Conservation (phyloP, 2,797 vertebrate genomes). For the Myotis planiceps region DNA sequence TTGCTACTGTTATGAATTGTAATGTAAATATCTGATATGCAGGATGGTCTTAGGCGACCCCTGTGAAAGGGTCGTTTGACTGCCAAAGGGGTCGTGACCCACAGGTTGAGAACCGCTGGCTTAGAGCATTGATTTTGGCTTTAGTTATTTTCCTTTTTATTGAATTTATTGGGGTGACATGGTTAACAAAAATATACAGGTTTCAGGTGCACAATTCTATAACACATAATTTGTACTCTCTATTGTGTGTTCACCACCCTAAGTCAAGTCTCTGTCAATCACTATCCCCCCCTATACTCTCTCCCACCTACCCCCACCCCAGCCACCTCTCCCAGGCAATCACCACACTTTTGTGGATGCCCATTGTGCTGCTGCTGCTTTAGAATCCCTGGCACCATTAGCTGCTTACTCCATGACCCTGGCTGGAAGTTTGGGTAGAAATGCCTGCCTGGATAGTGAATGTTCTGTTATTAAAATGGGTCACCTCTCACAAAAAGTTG, state of each 20-base stretch:
- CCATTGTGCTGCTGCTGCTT: background rate
- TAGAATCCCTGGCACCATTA: background rate
- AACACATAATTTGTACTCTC: background rate
- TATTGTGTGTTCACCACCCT: background rate
- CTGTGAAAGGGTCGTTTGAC: no score
- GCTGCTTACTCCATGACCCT: background rate
- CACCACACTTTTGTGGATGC: background rate
- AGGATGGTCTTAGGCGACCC: no score
- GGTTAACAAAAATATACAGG: background rate
- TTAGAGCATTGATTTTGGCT: background rate
- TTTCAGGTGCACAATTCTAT: background rate
- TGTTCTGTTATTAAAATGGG: slow-evolving; percentile 19
- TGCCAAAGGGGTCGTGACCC: no score
- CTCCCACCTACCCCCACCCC: background rate
- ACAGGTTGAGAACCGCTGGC: no score
- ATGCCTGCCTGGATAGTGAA: background rate
- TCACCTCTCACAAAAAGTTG: slow-evolving; percentile 5
- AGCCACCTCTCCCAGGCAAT: background rate
- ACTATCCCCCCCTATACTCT: background rate
- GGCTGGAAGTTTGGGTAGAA: background rate
- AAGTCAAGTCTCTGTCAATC: background rate
- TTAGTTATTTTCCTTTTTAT: background rate
- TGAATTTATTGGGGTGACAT: background rate
- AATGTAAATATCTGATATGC: no score
- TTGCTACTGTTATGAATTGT: no score